Percentiles rank a stretch among this genome's conserved stretches.
Conservation (phyloP, 2,113 vertebrate genomes). For the Myotis brandtii region DNA sequence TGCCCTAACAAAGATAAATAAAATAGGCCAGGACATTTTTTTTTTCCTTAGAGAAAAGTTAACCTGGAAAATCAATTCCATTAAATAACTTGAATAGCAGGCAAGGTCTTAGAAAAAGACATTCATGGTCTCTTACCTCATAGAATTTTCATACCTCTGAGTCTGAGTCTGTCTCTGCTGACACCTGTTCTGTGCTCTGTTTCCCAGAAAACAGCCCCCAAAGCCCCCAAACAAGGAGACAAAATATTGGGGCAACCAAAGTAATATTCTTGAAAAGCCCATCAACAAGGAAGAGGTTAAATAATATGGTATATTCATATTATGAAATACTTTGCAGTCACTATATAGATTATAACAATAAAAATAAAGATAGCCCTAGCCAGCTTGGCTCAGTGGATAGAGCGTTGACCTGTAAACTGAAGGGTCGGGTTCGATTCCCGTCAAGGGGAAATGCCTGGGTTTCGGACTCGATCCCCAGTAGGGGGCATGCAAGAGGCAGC, state of each 20-base stretch:
- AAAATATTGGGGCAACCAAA: background rate
- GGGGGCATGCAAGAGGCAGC: no score
- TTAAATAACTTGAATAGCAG: background rate
- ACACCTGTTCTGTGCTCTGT: background rate
- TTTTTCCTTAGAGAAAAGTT: background rate
- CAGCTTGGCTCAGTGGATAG: no score
- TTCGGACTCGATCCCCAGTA: no score
- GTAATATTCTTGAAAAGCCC: conserved; percentile 24
- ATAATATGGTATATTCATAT: background rate
- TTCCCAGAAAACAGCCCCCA: conserved; percentile 27
- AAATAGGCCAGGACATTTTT: conserved; percentile 13
- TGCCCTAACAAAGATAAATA: background rate
- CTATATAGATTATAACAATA: background rate
- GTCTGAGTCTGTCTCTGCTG: conserved; percentile 17
- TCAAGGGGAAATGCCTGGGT: background rate
- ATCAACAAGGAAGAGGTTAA: conserved; percentile 5
- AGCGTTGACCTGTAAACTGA: no score
- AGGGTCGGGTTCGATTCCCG: no score
- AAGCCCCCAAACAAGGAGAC: conserved; percentile 33
- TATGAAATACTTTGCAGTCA: background rate
- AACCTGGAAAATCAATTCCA: background rate
- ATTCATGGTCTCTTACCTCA: background rate
- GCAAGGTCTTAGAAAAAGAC: background rate
- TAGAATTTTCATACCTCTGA: conserved; percentile 66
- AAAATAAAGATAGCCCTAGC: background rate